Percentiles rank a stretch among this genome's conserved stretches.
These are phyloP conservation scores for Chamaetylas fuelleborni DNA, from an alignment of 2,113 vertebrate species.

Conservation along the genomic window DNA sequence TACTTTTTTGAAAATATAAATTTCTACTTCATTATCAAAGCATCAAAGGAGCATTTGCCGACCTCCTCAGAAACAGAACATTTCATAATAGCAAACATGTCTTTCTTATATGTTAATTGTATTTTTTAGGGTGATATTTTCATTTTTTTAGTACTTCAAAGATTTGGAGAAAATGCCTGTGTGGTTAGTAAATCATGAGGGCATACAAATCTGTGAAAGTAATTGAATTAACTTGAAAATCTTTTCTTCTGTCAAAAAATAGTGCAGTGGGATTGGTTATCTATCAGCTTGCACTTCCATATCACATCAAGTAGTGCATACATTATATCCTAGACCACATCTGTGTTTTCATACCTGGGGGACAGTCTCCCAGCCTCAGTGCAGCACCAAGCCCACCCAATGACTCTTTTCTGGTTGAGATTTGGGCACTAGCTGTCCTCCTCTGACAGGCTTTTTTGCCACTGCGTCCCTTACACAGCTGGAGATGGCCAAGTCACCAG, in stretches of 20 bases:
- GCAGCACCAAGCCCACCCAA: neutral
- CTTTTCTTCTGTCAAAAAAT: neutral
- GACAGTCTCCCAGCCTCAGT: accelerated
- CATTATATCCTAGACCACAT: neutral
- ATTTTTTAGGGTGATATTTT: neutral
- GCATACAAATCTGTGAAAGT: neutral
- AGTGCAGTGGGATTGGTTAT: neutral
- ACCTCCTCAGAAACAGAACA: neutral
- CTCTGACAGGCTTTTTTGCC: neutral
- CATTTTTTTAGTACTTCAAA: neutral
- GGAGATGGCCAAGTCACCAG: neutral
- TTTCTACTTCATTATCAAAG: neutral
- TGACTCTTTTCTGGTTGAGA: neutral
- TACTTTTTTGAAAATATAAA: neutral
- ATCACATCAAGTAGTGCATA: neutral
- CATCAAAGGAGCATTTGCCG: neutral
- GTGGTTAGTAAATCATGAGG: accelerated
- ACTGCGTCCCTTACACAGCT: neutral
- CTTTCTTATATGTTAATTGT: neutral
- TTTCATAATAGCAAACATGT: neutral
- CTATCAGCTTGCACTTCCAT: neutral
- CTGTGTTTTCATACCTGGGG: neutral
- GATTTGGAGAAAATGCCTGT: neutral
- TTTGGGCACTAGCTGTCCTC: neutral
- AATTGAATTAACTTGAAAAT: neutral